Evolutionary conservation across 2,888 invertebrate genomes (phyloP), one percentile per base, ranked within the genome.

Genomic region (Holacanthella duospinosa): DNA sequence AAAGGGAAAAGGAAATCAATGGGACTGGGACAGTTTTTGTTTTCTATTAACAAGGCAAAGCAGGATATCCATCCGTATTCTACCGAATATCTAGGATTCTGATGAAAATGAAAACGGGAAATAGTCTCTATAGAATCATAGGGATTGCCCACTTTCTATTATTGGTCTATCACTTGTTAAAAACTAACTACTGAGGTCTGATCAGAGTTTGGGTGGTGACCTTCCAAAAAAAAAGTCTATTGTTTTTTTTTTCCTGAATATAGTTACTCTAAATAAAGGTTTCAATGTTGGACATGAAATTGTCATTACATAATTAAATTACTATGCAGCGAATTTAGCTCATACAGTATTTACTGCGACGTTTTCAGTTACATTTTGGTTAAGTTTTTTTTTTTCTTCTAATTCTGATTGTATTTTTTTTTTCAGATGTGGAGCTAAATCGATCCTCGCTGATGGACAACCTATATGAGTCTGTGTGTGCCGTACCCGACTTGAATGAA

Each of bases 381-480:
- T n/a, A n/a, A 48, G 21, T 21, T 48, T 48, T 48, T 48, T n/a
- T 16, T 48, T 48, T 48, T 48, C 6, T n/a, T 48, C 9, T 53
- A 53, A 21, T 43, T 43, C 21, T 53, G 56, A 26, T 61, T 56
- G 27, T 57, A 44, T 59, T 60, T 56, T 64, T 64, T 63, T 55
- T 78, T 77, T 36, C 79, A 88, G 88, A 89, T 77, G 86, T 88
- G 66, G 88, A 88, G 77, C 85, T 86, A 75, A 88, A 89, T 76
- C 82, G 87, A 70, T 26, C 26, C 29, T 28, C 79, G 86, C 68
- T 66, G n/a, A 60, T 70, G 64, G 68, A 70, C 60, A 63, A 55
- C 59, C 83, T 88, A 80, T 89, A 88, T 82, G 89, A 89, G 77
- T 84, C 83, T 75, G 88, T 87, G 74, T 88, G 87, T 80, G 68